phyloP scores from a whole-genome alignment of 2,797 vertebrate genomes.

The Dryobates pubescens region DNA sequence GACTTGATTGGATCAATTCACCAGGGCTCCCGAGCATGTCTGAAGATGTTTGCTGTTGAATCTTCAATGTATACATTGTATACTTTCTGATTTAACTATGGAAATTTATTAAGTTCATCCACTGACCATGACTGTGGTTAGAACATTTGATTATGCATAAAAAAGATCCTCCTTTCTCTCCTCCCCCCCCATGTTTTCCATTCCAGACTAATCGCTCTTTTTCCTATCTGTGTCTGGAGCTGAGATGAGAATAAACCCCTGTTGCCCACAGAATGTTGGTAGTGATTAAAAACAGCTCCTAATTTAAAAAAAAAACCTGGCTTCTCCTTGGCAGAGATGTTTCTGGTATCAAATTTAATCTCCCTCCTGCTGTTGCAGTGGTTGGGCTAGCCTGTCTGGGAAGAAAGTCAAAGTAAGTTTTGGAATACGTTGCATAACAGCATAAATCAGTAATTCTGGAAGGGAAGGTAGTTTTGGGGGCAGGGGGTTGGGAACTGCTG shows the following conservation, averaged over 20 bases:
- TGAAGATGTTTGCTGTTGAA: not conserved
- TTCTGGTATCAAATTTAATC: slow-evolving; percentile 27
- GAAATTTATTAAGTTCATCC: not conserved
- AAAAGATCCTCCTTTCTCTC: not conserved
- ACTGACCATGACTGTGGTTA: not conserved
- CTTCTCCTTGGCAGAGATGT: slow-evolving; percentile 5
- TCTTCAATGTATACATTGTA: not conserved
- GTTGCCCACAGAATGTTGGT: not conserved
- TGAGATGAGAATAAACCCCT: slow-evolving; percentile 8
- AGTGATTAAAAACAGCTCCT: slow-evolving; percentile 29
- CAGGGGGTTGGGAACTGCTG: not conserved
- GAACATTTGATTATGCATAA: not conserved
- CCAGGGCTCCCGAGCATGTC: not conserved
- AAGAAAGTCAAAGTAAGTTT: slow-evolving; percentile 47
- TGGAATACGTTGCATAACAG: not conserved
- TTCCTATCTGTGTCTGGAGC: not conserved
- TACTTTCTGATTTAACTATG: not conserved
- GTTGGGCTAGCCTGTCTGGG: not conserved
- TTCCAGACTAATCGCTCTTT: not conserved
- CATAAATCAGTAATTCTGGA: slow-evolving; percentile 19
- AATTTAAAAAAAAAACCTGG: not conserved
- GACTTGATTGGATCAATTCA: not conserved
- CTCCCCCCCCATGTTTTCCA: not conserved
- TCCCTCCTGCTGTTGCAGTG: slow-evolving; percentile 26
- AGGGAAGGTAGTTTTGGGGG: not conserved